phyloP scores from a whole-genome alignment of 2,113 vertebrate genomes.

The Alexandromys fortis region DNA sequence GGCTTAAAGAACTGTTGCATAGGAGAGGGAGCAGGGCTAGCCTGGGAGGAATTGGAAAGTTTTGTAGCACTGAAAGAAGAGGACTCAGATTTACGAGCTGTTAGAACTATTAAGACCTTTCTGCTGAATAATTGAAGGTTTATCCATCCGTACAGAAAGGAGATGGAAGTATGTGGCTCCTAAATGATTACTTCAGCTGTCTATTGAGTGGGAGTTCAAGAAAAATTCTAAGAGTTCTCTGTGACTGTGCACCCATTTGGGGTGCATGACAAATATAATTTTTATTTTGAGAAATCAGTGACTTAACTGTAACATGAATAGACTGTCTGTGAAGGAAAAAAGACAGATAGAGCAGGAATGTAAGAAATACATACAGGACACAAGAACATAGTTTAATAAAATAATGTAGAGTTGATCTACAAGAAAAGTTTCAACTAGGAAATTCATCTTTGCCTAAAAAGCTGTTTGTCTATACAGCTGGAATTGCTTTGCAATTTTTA shows the following conservation, averaged over 20 bases:
- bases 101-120: constrained; percentile 40
- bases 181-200: constrained; percentile 57
- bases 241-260: constrained; percentile 50
- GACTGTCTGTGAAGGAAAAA: constrained; percentile 42
- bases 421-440: not conserved
- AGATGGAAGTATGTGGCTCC: constrained; percentile 46
- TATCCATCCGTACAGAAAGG: not conserved
- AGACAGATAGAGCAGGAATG: not conserved
- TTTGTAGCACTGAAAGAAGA: constrained; percentile 13
- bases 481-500: constrained; percentile 44
- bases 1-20: not conserved
- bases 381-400: not conserved
- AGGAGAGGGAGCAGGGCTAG: not conserved
- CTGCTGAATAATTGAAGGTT: constrained; percentile 38
- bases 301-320: constrained; percentile 40
- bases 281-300: constrained; percentile 59
- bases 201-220: constrained; percentile 58
- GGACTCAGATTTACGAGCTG: not conserved
- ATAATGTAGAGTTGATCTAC: not conserved
- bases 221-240: constrained; percentile 61
- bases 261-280: constrained; percentile 37
- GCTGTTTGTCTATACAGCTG: not conserved
- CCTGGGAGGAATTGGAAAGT: not conserved
- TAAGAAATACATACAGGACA: not conserved
- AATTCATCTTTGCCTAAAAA: constrained; percentile 33